Base-by-base conservation (phyloP, 2,888 invertebrate genomes). In the Thymelicus lineola region DNA sequence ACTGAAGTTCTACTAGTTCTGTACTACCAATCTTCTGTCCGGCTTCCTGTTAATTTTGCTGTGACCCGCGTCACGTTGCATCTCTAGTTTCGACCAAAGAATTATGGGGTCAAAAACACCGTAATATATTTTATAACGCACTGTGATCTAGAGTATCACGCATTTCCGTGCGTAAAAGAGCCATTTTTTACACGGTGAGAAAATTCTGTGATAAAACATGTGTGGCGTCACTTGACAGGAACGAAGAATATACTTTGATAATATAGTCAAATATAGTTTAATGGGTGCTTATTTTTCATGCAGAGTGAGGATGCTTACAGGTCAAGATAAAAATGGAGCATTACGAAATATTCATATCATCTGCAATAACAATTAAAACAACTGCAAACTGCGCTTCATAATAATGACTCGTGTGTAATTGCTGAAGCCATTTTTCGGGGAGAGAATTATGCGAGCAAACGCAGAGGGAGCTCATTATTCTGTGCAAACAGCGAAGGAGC, bases 401-500 rank as follows among this genome's bases (percentile, higher is more conserved):
- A 63, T 53, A 63, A 63, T 50, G 15, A 63, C n/a, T 63, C 46
- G 46, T 28, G 45, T 46, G 28, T 61, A 61, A 46, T 53, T 63
- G 50, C 63, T 50, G 17, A 50, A 63, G 63, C 50, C 14, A 38
- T 63, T 63, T 57, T 63, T 63, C 36, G 38, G 15, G 38, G 36
- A 50, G 50, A 35, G 17, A 50, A 50, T 63, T 63, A 50, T 38
- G 15, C 50, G 63, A 63, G 38, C 50, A 36, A 57, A 63, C 63
- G 48, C 15, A 50, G 64, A 64, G 17, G 38, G 65, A 65, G 65
- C 65, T 65, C 65, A 57, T 65, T 57, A 57, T 45, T 38, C 45
- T 28, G 57, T 35, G 65, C 65, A 65, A 65, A 65, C 65, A 65
- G 42, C 55, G 17, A 63, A 63, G 53, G 62, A 62, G 48, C 62